Percentiles rank a stretch among this genome's conserved stretches.
Evolutionary conservation across 2,113 vertebrate genomes (phyloP).

Genomic region (Tyto alba): DNA sequence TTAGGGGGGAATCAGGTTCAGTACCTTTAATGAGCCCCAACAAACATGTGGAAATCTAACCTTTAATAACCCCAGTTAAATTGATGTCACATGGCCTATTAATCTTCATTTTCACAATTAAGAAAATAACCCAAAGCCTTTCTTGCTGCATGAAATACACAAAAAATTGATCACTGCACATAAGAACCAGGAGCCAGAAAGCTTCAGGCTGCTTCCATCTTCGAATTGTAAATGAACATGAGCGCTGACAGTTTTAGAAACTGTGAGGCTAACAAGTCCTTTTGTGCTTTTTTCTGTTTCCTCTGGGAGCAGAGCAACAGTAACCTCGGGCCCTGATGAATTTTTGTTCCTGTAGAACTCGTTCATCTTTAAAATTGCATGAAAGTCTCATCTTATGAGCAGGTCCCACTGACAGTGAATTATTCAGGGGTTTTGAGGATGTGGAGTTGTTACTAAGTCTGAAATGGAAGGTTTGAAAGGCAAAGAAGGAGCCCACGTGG

Average conservation of each 20-base stretch:
- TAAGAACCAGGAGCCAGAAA: neutral
- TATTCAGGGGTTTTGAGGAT: neutral
- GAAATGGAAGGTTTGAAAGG: neutral
- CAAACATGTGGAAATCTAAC: neutral
- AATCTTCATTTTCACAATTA: slow-evolving; percentile 8
- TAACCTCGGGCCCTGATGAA: neutral
- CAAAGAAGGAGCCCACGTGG: neutral
- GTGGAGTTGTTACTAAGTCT: neutral
- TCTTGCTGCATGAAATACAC: neutral
- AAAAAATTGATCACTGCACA: neutral
- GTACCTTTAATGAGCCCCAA: neutral
- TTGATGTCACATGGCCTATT: accelerated
- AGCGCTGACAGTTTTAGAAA: neutral
- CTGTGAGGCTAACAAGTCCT: neutral
- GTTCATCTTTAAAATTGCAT: neutral
- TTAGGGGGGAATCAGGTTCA: neutral
- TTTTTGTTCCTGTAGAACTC: neutral
- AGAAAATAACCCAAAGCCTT: neutral
- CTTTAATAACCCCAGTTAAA: neutral
- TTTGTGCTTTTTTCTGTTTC: neutral
- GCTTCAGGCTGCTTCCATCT: neutral
- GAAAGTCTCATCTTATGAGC: neutral
- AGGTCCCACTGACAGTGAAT: neutral
- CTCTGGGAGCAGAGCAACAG: neutral
- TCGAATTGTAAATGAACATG: neutral